A percentile compares a stretch with the other conserved stretches of the same genome.
These are phyloP conservation scores for Ginglymostoma cirratum DNA, from an alignment of 2,113 vertebrate genomes.

Conservation along the genomic window DNA sequence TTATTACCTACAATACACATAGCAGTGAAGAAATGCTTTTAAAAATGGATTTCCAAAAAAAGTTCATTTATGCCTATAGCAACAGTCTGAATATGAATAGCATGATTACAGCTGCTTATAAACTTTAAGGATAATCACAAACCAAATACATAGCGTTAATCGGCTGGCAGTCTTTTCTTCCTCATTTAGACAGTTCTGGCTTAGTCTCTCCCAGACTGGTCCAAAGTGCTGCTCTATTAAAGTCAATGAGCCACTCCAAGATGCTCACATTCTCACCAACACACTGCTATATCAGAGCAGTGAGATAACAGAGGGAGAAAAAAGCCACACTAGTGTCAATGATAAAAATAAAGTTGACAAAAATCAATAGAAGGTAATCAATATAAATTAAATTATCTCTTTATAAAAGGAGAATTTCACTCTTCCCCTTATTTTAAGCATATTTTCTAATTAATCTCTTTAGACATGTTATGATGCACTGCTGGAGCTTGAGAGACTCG, in stretches of 20 bases:
- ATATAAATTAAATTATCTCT: not conserved
- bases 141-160: not conserved
- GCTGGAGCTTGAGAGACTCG: too few species aligned
- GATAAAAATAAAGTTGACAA: not conserved
- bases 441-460: too few species aligned
- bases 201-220: not conserved
- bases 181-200: not conserved
- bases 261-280: not conserved
- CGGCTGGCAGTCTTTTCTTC: not conserved
- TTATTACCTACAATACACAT: constrained; percentile 50
- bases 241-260: not conserved
- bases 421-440: not conserved
- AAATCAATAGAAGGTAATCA: not conserved
- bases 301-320: not conserved
- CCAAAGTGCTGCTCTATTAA: not conserved
- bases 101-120: not conserved
- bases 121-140: not conserved
- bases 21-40: not conserved
- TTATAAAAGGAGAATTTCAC: not conserved
- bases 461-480: too few species aligned
- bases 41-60: not conserved
- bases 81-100: not conserved
- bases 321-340: not conserved
- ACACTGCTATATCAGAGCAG: not conserved
- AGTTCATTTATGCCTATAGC: not conserved